Base-by-base conservation (phyloP, 2,888 invertebrate species). In the Acanthosepion esculentum region DNA sequence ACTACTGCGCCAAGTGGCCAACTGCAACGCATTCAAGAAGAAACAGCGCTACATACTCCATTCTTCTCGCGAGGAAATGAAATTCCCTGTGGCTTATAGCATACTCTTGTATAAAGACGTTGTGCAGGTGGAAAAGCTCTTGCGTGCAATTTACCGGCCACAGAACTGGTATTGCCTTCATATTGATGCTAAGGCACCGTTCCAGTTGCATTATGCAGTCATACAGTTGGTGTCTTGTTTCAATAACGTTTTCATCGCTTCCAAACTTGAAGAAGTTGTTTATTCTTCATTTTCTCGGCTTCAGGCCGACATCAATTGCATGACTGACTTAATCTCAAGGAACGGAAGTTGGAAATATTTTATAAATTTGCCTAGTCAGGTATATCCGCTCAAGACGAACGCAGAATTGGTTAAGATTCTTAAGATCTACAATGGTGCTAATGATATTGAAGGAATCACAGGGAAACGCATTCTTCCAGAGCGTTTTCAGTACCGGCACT, bases 151-250 rank as follows among this genome's bases (percentile, higher is more conserved):
- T 48, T 97, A 97, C 94, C 95, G 96, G 91, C 97, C 97, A 0
- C 96, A 97, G 48, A 97, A 97, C 95, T 94, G 95, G 23, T 97
- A 97, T 95, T 97, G 97, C 95, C 95, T 97, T n/a, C 97, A 97
- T 95, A 96, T 97, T 4, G 97, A 97, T 95, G 95, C 95, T 20
- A 96, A 96, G 91, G 95, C 97, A 18, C 78, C 95, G 20, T 55
- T 94, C 18, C 93, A 59, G 15, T 94, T 97, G 78, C 96, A 96
- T 78, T 94, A 95, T 23, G 96, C 96, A 20, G 95, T 96, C 33
- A 94, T 94, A 10, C 96, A 96, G 15, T 95, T 97, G 41, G 96
- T 96, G 12, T 95, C 95, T 41, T 97, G 97, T 95, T 96, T 97
- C 53, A 95, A 96, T 41, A 97, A 97, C 95, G 97, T 97, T 10